Base-by-base conservation (phyloP, 2,113 vertebrate genomes). In the Notarius lentiginosus region DNA sequence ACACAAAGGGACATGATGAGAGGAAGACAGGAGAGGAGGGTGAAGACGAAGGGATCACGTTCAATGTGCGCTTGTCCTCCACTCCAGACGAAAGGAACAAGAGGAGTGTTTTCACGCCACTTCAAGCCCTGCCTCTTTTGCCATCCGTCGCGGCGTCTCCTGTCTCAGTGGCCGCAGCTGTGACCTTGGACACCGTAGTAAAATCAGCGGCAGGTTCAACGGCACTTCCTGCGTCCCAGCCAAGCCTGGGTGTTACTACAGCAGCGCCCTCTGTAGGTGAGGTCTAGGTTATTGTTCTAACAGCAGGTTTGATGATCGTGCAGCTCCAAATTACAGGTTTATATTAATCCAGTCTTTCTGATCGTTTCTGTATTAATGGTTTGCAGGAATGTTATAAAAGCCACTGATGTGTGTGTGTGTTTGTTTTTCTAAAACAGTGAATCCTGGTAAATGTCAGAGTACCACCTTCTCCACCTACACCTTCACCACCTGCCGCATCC, bases 381-480 rank as follows among this genome's bases (percentile, higher is more conserved):
- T 27, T 12, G 2, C 34, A 47, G 70, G 34, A 18, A 18, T 72
- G n/a, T n/a, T 85, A 2, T 20, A 66, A 51, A 11, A 55, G 60
- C 6, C 4, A 12, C 63, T 66, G 20, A 0, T 90, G 53, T 89
- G 61, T 91, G 87, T 76, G 51, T 51, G 65, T 47, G 86, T 92
- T 65, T 58, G 47, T 90, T 76, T 86, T 17, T 20, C 87, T 95
- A 79, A 93, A 97, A 96, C 95, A 86, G 94, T 94, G 55, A 97
- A 99, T 93, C 98, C 98, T 86, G 98, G 97, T 51, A 99, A 99
- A 91, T 97, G 96, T 94, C 95, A 97, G 49, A 97, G 97, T 87
- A 94, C 96, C 89, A 99, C 98, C 73, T 98, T 96, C 91, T 99
- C 97, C 58, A 99, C 98, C 0, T 99, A 97, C 92, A 99, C 98